phyloP scores from a whole-genome alignment of 2,113 vertebrate species.

The Neodontobutis hainanensis region DNA sequence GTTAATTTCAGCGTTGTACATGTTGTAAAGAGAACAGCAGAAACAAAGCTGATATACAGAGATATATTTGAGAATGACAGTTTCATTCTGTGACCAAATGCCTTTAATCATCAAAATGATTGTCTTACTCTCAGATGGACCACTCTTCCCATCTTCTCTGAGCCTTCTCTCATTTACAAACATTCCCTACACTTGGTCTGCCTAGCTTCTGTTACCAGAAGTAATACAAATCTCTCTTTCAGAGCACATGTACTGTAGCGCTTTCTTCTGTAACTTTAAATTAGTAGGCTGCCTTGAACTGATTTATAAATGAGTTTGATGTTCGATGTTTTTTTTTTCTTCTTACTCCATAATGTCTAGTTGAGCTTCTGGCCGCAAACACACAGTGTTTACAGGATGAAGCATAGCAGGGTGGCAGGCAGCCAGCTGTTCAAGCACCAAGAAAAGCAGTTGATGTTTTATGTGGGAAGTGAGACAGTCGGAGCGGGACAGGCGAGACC shows the following conservation, averaged over 20 bases:
- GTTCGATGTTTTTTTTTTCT: not conserved
- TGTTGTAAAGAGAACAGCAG: too few relatives aligned
- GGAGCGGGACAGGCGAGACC: not conserved
- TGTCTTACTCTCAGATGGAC: too few relatives aligned
- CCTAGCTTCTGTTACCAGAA: slow-evolving; percentile 18
- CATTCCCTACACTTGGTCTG: not conserved
- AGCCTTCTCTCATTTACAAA: too few relatives aligned
- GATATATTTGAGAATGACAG: too few relatives aligned
- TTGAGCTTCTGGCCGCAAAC: slow-evolving; percentile 38
- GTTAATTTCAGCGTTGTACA: too few relatives aligned
- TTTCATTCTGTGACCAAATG: too few relatives aligned
- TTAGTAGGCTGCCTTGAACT: slow-evolving; percentile 20
- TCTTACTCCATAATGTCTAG: slow-evolving; percentile 28
- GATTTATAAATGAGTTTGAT: slow-evolving; percentile 36
- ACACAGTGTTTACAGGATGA: slow-evolving; percentile 53
- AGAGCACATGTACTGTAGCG: not conserved
- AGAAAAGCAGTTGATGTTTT: slow-evolving; percentile 52
- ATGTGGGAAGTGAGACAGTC: slow-evolving; percentile 1
- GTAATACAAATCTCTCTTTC: not conserved
- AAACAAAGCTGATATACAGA: too few relatives aligned
- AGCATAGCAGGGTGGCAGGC: slow-evolving; percentile 41
- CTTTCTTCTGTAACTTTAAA: slow-evolving; percentile 22
- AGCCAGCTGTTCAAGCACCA: slow-evolving; percentile 59
- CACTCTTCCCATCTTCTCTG: too few relatives aligned
- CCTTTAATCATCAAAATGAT: too few relatives aligned